phyloP scores from a whole-genome alignment of 2,797 vertebrate species.

The Alfaro cultratus region DNA sequence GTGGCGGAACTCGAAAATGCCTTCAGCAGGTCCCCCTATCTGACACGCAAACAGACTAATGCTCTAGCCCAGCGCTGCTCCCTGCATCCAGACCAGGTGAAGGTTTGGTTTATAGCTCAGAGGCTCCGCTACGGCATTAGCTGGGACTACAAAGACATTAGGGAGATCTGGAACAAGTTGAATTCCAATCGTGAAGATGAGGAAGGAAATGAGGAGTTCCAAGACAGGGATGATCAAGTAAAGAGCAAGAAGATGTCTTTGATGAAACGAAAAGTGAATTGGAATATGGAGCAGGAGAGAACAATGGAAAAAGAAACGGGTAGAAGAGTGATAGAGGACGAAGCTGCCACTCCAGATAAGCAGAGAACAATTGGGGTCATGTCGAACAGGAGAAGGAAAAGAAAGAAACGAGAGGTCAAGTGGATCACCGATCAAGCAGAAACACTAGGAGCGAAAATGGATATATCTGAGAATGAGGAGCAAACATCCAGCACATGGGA shows the following conservation, averaged over 20 bases:
- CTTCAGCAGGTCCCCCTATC: conserved; percentile 86
- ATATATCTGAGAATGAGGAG: background rate
- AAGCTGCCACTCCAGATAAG: conserved; percentile 9
- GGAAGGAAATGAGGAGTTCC: background rate
- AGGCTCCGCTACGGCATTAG: conserved; percentile 88
- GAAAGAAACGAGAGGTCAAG: background rate
- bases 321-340: background rate
- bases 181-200: background rate
- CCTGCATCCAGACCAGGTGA: conserved; percentile 84
- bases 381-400: conserved; percentile 6
- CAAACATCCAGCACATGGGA: background rate
- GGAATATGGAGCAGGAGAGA: background rate
- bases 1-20: conserved; percentile 80
- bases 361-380: background rate
- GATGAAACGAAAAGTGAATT: background rate
- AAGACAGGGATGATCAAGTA: rapidly evolving
- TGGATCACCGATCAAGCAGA: background rate
- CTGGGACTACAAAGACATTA: conserved; percentile 86
- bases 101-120: conserved; percentile 89
- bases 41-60: conserved; percentile 77
- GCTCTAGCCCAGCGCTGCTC: conserved; percentile 80
- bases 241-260: background rate
- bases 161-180: conserved; percentile 65
- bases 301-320: background rate
- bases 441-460: background rate